Evolutionary conservation across 37 sponge, comb jelly and placozoan genomes (phyloP).

Genomic region (Beroe forskalii): DNA sequence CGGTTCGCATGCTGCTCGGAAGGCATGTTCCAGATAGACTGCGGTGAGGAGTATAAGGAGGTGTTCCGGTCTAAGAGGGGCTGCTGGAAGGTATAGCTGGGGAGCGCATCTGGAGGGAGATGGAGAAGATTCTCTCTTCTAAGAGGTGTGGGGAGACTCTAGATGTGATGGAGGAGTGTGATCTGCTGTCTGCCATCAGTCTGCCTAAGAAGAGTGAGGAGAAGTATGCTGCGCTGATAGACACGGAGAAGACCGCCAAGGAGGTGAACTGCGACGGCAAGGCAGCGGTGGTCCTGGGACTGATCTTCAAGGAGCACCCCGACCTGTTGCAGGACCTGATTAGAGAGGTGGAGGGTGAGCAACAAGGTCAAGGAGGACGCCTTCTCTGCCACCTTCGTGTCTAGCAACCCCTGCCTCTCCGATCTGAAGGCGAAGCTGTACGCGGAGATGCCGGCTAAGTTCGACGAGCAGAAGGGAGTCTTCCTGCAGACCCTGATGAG

Average conservation of each 20-base stretch:
- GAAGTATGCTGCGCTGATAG: neutral
- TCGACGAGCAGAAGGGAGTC: neutral
- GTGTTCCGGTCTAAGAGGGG: neutral
- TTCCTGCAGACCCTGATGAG: neutral
- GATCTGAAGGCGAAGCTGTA: conserved; percentile 10
- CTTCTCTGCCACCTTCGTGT: neutral
- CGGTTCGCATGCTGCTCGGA: conserved; percentile 32
- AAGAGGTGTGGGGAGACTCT: neutral
- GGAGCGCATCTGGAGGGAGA: conserved; percentile 57
- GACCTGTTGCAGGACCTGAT: neutral
- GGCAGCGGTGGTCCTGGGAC: conserved; percentile 9
- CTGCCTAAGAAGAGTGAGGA: neutral
- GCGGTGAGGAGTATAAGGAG: conserved; percentile 1
- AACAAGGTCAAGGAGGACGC: conserved; percentile 37
- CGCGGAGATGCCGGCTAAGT: neutral
- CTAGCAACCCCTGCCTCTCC: neutral
- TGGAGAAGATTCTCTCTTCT: conserved; percentile 10
- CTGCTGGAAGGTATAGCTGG: neutral
- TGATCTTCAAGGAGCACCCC: neutral
- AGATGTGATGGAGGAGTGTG: conserved; percentile 36
- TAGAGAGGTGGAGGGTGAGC: conserved; percentile 34
- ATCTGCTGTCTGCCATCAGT: neutral
- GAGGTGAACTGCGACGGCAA: neutral
- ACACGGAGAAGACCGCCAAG: neutral
- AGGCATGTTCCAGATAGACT: neutral